Evolutionary conservation across 2,113 vertebrate genomes (phyloP).

Genomic region (Hippotragus niger): DNA sequence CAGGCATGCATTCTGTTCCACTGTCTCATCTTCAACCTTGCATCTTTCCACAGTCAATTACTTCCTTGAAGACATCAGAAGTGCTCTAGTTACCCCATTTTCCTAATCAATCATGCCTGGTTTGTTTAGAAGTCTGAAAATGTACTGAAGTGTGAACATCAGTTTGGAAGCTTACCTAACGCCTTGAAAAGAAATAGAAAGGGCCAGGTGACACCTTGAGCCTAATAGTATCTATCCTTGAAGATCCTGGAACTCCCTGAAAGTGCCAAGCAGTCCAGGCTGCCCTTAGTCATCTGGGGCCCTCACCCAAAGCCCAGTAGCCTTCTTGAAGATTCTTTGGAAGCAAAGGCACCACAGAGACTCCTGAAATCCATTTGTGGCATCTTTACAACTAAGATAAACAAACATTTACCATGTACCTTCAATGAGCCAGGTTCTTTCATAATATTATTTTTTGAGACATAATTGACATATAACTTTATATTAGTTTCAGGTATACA

Average conservation of each 20-base stretch:
- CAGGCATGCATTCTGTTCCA: neutral
- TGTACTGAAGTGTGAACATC: neutral
- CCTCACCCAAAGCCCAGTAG: neutral
- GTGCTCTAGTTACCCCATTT: neutral
- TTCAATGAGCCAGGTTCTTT: neutral
- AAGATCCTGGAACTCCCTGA: neutral
- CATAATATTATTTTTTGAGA: neutral
- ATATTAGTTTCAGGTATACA: neutral
- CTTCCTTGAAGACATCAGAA: neutral
- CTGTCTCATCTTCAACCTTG: constrained; percentile 1
- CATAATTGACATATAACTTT: neutral
- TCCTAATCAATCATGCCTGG: neutral
- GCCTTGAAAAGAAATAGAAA: rapidly evolving
- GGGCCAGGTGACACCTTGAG: neutral
- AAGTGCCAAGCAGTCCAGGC: neutral
- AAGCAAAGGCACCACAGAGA: constrained; percentile 16
- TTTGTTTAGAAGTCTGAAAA: neutral
- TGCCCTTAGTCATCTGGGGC: neutral
- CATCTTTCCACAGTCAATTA: neutral
- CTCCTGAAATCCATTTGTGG: neutral
- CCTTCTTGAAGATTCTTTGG: constrained; percentile 18
- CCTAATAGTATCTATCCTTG: neutral
- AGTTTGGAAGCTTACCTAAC: neutral
- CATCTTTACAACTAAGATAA: neutral
- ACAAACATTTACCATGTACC: neutral